Conservation (phyloP, 2,888 invertebrate species). For the Calliopum simillimum region DNA sequence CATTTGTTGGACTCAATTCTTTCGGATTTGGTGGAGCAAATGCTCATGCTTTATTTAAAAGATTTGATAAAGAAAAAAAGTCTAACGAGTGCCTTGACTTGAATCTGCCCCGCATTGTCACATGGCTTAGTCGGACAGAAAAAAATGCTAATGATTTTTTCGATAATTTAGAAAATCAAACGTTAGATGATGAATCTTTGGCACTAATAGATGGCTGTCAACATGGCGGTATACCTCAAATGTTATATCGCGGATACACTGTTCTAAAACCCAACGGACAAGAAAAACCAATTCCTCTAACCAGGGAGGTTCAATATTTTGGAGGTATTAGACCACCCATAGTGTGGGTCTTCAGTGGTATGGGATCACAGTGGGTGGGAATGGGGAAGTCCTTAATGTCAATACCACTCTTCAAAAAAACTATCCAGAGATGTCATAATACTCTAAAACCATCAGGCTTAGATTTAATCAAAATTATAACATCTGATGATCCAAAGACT, state of each 20-base stretch:
- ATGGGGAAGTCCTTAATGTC: constrained; percentile 84
- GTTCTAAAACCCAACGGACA: constrained; percentile 64
- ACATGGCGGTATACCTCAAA: constrained; percentile 71
- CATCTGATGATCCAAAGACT: constrained; percentile 72
- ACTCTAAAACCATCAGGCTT: constrained; percentile 73
- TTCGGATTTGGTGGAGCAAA: constrained; percentile 96
- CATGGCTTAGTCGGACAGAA: constrained; percentile 83
- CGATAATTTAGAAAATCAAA: constrained; percentile 72
- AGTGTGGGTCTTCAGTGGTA: constrained; percentile 92
- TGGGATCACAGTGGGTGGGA: constrained; percentile 88
- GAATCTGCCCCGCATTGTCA: constrained; percentile 78
- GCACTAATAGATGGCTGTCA: constrained; percentile 73
- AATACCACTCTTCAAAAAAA: constrained; percentile 78
- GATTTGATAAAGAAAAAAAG: constrained; percentile 53
- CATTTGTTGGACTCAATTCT: constrained; percentile 86
- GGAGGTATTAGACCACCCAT: constrained; percentile 77
- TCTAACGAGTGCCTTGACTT: constrained; percentile 74
- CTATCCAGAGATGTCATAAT: constrained; percentile 74
- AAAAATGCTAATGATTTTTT: constrained; percentile 77
- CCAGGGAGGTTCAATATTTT: constrained; percentile 72
- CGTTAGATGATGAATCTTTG: constrained; percentile 74
- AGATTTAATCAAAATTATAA: constrained; percentile 75
- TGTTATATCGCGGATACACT: constrained; percentile 82
- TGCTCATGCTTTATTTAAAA: constrained; percentile 67
- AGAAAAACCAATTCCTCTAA: constrained; percentile 57